phyloP scores from a whole-genome alignment of 2,113 vertebrate genomes.

The Microcebus jonahi region DNA sequence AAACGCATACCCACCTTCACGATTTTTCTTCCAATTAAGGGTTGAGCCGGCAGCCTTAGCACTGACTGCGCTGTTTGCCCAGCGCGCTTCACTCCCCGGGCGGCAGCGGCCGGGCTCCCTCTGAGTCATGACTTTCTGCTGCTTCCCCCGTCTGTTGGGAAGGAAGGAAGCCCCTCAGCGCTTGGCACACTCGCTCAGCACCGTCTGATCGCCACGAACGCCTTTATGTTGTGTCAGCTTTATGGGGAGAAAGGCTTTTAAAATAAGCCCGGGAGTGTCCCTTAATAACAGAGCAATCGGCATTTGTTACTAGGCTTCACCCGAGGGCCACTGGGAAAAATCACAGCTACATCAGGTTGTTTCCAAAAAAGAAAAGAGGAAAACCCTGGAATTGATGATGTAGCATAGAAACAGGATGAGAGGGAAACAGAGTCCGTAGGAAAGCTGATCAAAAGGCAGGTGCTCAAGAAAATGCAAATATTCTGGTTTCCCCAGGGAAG shows the following conservation, averaged over 20 bases:
- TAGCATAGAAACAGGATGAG: background rate
- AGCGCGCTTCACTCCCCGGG: background rate
- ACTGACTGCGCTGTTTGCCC: rapidly evolving
- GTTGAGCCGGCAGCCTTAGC: background rate
- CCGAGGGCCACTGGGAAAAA: slow-evolving; percentile 19
- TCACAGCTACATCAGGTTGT: background rate
- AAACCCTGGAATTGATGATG: background rate
- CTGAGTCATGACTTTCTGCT: background rate
- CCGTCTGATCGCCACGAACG: background rate
- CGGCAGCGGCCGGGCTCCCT: too few relatives aligned
- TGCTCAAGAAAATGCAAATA: background rate
- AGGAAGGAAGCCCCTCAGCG: background rate
- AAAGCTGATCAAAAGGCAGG: background rate
- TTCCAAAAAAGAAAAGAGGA: background rate
- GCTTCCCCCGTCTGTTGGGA: rapidly evolving
- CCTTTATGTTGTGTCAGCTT: background rate
- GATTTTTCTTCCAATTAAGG: background rate
- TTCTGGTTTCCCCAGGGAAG: background rate
- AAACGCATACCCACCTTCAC: background rate
- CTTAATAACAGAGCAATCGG: slow-evolving; percentile 26
- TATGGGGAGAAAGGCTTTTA: slow-evolving; percentile 29
- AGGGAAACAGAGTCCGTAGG: background rate
- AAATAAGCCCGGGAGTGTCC: background rate
- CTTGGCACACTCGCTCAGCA: too few relatives aligned
- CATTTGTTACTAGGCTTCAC: background rate